Conservation (phyloP, 2,888 invertebrate genomes). For the Dromius quadrimaculatus region DNA sequence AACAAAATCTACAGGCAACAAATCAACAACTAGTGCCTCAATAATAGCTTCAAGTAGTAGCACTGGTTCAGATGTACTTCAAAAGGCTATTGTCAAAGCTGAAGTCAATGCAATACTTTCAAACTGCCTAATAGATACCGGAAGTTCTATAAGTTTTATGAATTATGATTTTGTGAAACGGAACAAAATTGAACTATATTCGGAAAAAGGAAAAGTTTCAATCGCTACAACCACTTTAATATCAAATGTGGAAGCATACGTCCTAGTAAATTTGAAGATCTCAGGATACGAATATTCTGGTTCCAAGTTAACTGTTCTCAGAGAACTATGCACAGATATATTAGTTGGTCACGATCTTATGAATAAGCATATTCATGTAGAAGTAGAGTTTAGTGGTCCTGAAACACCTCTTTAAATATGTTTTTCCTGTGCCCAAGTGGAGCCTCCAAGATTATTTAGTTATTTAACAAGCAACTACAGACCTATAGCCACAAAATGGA, state of each 20-base stretch:
- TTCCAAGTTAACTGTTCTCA: not conserved
- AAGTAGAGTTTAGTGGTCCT: not conserved
- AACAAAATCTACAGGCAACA: not conserved
- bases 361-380: not conserved
- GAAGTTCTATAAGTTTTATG: conserved; percentile 1
- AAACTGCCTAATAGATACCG: not conserved
- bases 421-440: not conserved
- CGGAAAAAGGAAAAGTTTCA: not conserved
- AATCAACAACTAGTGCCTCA: not conserved
- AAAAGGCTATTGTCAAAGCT: not conserved
- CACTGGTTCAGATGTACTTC: not conserved
- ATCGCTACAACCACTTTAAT: not conserved
- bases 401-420: not conserved
- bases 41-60: not conserved
- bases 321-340: not conserved
- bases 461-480: not conserved
- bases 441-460: not conserved
- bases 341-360: not conserved
- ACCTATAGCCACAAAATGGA: not conserved
- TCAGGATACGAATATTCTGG: not conserved
- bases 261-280: not conserved
- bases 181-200: not conserved
- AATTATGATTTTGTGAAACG: not conserved
- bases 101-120: not conserved
- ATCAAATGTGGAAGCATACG: conserved; percentile 1